Evolutionary conservation across 2,888 invertebrate species (phyloP).

Genomic region (Diarsia brunnea): DNA sequence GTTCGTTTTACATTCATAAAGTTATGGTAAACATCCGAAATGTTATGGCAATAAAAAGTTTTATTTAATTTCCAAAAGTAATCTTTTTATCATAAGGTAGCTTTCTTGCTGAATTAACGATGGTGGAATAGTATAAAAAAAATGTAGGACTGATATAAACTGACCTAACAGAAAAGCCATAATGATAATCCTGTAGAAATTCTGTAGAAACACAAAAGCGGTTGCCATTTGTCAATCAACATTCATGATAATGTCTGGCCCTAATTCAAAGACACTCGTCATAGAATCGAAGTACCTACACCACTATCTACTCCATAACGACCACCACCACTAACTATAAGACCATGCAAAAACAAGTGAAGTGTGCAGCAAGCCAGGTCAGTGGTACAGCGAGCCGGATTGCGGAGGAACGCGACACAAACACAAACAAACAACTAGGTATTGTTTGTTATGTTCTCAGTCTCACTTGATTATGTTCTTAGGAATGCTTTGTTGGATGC

Average conservation of each 20-base stretch:
- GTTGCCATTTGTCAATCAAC: not conserved
- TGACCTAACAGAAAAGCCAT: not conserved
- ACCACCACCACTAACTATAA: slow-evolving; percentile 1
- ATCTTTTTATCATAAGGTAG: too few relatives aligned
- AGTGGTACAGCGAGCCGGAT: slow-evolving; percentile 68
- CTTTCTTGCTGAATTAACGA: not conserved
- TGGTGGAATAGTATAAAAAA: not conserved
- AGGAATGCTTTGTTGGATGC: slow-evolving; percentile 35
- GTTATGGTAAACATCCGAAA: not conserved
- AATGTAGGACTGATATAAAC: not conserved
- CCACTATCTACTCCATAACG: not conserved
- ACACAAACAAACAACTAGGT: slow-evolving; percentile 60
- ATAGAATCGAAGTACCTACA: not conserved
- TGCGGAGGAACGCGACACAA: slow-evolving; percentile 42
- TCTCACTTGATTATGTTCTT: slow-evolving; percentile 36
- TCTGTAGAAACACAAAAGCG: not conserved
- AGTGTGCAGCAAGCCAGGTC: slow-evolving; percentile 54
- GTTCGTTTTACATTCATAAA: not conserved
- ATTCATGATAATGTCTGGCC: not conserved
- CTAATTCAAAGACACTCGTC: not conserved
- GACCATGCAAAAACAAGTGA: slow-evolving; percentile 48
- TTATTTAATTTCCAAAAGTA: too few relatives aligned
- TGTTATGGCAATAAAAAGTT: too few relatives aligned
- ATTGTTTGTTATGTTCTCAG: slow-evolving; percentile 48
- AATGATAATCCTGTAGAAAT: not conserved